A percentile compares a stretch with the other conserved stretches of the same genome.
Conservation (phyloP, 2,888 invertebrate genomes). For the Ferdinandea cuprea region DNA sequence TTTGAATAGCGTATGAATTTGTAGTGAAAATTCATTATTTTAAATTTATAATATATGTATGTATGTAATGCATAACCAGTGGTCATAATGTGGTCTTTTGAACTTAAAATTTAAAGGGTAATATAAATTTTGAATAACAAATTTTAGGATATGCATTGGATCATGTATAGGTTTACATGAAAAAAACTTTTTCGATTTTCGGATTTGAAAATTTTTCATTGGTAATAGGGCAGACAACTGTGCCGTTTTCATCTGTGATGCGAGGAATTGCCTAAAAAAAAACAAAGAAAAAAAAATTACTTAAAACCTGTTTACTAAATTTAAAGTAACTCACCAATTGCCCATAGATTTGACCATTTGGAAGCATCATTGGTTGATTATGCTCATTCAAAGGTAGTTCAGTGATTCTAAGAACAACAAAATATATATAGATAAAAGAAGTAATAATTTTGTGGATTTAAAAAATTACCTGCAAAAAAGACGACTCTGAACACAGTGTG, state of each 20-base stretch:
- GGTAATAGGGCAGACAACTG: slow-evolving; percentile 96
- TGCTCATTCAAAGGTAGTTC: slow-evolving; percentile 97
- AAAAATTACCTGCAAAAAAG: slow-evolving; percentile 89
- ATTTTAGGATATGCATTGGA: slow-evolving; percentile 29
- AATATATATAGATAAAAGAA: too few relatives aligned
- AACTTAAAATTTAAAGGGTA: slow-evolving; percentile 57
- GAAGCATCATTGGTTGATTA: slow-evolving; percentile 99
- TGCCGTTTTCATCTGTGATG: slow-evolving; percentile 97
- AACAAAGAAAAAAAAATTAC: background rate
- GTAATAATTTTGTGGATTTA: background rate
- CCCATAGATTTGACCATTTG: slow-evolving; percentile 98
- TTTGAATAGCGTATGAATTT: slow-evolving; percentile 22
- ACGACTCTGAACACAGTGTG: slow-evolving; percentile 97
- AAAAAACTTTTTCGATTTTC: slow-evolving; percentile 97
- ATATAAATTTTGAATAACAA: slow-evolving; percentile 55
- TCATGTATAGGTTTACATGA: slow-evolving; percentile 89
- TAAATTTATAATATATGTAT: slow-evolving; percentile 21
- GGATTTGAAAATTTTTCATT: slow-evolving; percentile 95
- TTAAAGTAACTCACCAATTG: slow-evolving; percentile 87
- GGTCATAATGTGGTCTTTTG: slow-evolving; percentile 43
- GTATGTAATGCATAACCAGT: slow-evolving; percentile 49
- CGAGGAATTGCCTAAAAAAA: slow-evolving; percentile 90
- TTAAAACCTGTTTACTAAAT: too few relatives aligned
- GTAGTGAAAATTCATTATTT: slow-evolving; percentile 14
- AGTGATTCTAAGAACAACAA: slow-evolving; percentile 87